phyloP scores from a whole-genome alignment of 2,113 vertebrate species.

The Hippocampus abdominalis region DNA sequence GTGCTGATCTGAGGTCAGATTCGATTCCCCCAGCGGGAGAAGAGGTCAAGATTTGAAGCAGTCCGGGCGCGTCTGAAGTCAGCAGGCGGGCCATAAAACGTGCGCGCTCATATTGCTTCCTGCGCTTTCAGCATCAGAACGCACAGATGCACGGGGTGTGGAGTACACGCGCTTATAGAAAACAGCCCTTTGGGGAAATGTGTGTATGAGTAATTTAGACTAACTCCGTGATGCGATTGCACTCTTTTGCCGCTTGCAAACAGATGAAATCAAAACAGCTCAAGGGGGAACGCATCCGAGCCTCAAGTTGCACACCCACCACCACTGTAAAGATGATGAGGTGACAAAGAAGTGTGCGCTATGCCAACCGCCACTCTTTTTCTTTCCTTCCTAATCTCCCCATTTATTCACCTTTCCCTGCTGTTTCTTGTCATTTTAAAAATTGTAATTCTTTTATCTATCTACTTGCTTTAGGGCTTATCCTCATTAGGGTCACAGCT shows the following conservation, averaged over 20 bases:
- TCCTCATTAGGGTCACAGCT: too few relatives aligned
- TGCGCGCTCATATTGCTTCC: slow-evolving; percentile 20
- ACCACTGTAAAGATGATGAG: slow-evolving; percentile 8
- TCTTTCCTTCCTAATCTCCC: neutral
- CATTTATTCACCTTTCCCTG: neutral
- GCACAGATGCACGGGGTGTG: slow-evolving; percentile 44
- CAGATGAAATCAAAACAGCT: slow-evolving; percentile 9
- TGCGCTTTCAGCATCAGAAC: slow-evolving; percentile 43
- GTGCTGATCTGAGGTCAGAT: slow-evolving; percentile 55
- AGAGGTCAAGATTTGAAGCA: slow-evolving; percentile 44
- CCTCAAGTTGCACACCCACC: neutral
- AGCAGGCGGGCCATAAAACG: slow-evolving; percentile 47
- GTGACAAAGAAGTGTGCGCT: neutral
- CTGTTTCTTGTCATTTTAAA: neutral
- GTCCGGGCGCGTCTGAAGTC: slow-evolving; percentile 25
- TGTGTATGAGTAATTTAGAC: slow-evolving; percentile 33
- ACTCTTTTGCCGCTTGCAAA: slow-evolving; percentile 10
- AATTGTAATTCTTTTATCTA: neutral
- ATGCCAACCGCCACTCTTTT: neutral
- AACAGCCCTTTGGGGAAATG: slow-evolving; percentile 33
- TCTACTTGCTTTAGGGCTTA: too few relatives aligned
- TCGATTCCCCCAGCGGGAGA: slow-evolving; percentile 43
- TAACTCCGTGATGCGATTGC: slow-evolving; percentile 2
- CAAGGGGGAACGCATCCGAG: neutral
- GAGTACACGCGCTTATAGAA: slow-evolving; percentile 42